These are phyloP conservation scores for Trypoxylon attenuatum DNA, from an alignment of 2,888 invertebrate species.

Conservation along the genomic window DNA sequence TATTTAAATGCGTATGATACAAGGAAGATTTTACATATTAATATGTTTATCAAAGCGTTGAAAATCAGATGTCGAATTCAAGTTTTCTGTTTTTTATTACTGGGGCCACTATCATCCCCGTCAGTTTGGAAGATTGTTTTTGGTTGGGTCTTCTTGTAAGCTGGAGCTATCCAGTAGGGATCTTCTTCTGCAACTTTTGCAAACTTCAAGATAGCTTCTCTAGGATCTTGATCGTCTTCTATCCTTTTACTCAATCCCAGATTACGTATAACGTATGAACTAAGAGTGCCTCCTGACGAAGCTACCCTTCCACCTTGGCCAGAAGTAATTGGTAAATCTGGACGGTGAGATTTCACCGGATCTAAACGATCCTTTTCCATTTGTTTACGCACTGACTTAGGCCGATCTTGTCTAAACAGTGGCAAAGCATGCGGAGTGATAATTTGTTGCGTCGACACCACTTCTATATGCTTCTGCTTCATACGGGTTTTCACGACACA, in stretches of 20 bases:
- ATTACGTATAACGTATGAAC: conserved; percentile 97
- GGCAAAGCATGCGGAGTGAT: conserved; percentile 98
- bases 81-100: conserved; percentile 77
- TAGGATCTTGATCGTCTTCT: conserved; percentile 92
- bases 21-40: too few species aligned
- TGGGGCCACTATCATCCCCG: conserved; percentile 75
- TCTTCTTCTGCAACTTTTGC: conserved; percentile 97
- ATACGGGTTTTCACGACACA: conserved; percentile 89
- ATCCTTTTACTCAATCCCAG: conserved; percentile 94
- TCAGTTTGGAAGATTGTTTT: conserved; percentile 84
- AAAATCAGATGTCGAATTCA: too few species aligned
- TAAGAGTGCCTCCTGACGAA: conserved; percentile 95
- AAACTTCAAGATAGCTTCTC: conserved; percentile 95
- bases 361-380: conserved; percentile 94
- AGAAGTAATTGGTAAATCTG: conserved; percentile 91
- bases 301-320: conserved; percentile 95
- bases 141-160: conserved; percentile 93
- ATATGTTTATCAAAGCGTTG: neutral
- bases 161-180: conserved; percentile 97
- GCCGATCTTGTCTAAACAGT: conserved; percentile 93
- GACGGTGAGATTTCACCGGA: conserved; percentile 87
- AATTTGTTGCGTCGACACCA: conserved; percentile 92
- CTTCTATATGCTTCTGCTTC: conserved; percentile 88
- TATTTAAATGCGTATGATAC: too few species aligned
- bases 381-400: conserved; percentile 91